phyloP scores from a whole-genome alignment of 2,888 invertebrate genomes.

The Rapana venosa region DNA sequence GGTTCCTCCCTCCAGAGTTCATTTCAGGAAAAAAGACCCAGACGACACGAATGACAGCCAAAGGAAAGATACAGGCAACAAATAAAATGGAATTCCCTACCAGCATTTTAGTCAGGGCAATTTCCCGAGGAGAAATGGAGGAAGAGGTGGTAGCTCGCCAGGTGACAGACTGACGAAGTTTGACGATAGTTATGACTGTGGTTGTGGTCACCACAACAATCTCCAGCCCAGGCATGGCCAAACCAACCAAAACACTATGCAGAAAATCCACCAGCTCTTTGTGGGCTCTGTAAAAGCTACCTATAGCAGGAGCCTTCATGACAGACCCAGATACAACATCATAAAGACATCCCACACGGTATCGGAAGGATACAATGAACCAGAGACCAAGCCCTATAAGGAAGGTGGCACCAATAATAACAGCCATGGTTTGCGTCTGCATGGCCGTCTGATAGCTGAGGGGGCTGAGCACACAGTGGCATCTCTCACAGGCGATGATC shows the following conservation, averaged over 20 bases:
- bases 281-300: background rate
- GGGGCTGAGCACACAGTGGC: background rate
- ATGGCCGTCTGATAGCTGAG: background rate
- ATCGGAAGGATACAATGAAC: background rate
- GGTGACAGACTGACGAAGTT: background rate
- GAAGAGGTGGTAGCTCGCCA: background rate
- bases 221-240: background rate
- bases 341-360: background rate
- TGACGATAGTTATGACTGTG: background rate
- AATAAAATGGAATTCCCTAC: background rate
- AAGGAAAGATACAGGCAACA: background rate
- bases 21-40: slow-evolving; percentile 12
- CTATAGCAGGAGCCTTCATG: background rate
- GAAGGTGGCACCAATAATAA: background rate
- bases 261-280: background rate
- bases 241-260: background rate
- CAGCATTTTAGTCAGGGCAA: background rate
- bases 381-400: background rate
- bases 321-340: background rate
- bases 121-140: background rate
- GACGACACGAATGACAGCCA: background rate
- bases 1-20: slow-evolving; percentile 5
- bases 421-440: background rate
- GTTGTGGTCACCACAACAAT: background rate
- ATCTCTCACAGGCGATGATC: background rate